These are phyloP conservation scores for Lutjanus erythropterus DNA, from an alignment of 2,113 vertebrate genomes.

Conservation along the genomic window DNA sequence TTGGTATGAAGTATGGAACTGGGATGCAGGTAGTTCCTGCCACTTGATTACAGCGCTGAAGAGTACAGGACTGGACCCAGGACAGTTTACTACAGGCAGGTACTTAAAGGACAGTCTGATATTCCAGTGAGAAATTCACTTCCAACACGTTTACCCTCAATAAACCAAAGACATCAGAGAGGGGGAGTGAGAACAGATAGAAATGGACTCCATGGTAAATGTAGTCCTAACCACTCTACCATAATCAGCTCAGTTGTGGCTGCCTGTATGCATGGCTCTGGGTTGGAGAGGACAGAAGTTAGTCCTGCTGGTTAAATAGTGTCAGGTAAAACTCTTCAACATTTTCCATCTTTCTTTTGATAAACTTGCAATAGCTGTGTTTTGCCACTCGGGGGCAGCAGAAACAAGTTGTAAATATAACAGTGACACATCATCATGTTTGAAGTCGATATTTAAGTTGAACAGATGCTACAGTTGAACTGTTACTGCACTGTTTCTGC, in stretches of 20 bases:
- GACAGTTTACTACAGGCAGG: background rate
- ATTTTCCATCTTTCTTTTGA: background rate
- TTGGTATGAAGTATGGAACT: slow-evolving; percentile 8
- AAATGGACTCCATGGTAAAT: background rate
- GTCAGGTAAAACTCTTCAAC: background rate
- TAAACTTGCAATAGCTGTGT: background rate
- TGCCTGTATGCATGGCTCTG: background rate
- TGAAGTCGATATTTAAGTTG: background rate
- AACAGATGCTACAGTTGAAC: background rate
- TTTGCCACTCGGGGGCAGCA: background rate
- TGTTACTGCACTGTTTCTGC: background rate
- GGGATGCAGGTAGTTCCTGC: background rate
- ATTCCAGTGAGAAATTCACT: background rate
- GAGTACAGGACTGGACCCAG: background rate
- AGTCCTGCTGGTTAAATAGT: background rate
- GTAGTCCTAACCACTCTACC: background rate
- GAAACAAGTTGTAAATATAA: background rate
- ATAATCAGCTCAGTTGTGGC: background rate
- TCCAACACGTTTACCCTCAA: slow-evolving; percentile 1
- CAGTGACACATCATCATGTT: background rate
- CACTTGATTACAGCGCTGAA: background rate
- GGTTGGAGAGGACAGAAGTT: background rate
- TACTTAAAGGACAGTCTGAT: background rate
- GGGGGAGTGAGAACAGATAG: background rate
- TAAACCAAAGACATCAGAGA: slow-evolving; percentile 17